Evolutionary conservation across 2,797 vertebrate genomes (phyloP).

Genomic region (Eupleurogrammus muticus): DNA sequence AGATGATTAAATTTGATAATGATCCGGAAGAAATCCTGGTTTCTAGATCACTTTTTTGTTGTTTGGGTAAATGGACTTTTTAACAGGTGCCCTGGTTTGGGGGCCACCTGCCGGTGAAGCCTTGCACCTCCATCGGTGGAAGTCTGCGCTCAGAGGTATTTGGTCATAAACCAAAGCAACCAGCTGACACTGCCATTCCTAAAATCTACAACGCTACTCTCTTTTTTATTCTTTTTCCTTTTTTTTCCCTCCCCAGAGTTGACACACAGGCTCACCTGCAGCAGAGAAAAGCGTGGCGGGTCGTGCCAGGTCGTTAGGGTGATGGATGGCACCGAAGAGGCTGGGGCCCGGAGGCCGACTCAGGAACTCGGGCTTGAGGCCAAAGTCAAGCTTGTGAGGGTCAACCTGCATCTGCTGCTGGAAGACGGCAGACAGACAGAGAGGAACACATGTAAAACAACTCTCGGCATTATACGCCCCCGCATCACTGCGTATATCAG

Average conservation of each 20-base stretch:
- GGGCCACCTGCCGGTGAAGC: no score
- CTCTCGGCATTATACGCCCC: neutral
- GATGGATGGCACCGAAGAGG: constrained; percentile 95
- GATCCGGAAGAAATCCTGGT: no score
- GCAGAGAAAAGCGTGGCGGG: constrained; percentile 96
- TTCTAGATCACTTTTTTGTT: no score
- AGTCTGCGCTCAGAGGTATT: no score
- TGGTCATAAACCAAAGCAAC: no score
- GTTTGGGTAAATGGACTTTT: no score
- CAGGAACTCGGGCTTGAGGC: constrained; percentile 97
- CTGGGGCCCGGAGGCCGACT: constrained; percentile 94
- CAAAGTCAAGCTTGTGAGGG: constrained; percentile 98
- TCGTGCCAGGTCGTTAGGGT: constrained; percentile 94
- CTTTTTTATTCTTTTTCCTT: neutral
- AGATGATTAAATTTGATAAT: no score
- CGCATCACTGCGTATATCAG: neutral
- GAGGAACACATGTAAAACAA: constrained; percentile 60
- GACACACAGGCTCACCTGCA: constrained; percentile 84
- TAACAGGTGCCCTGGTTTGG: no score
- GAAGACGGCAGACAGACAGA: constrained; percentile 70
- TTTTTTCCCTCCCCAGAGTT: neutral
- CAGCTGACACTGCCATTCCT: no score
- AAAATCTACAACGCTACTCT: no score
- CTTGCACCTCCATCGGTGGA: no score
- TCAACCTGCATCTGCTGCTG: constrained; percentile 99